Evolutionary conservation across 2,113 vertebrate genomes (phyloP).

Genomic region (Callopanchax toddi): DNA sequence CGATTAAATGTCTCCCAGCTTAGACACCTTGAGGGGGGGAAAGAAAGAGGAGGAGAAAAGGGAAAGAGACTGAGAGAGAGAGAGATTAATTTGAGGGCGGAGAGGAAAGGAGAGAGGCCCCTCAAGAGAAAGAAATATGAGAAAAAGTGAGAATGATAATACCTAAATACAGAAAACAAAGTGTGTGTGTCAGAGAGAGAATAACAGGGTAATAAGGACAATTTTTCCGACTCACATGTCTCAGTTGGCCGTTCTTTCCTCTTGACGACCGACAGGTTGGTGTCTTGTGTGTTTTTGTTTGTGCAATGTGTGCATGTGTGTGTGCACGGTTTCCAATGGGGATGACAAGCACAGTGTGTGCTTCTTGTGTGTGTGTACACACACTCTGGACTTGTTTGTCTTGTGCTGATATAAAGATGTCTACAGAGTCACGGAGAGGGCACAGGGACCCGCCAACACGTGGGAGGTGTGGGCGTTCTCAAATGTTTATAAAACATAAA

Average conservation of each 20-base stretch:
- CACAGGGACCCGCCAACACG: conserved; percentile 46
- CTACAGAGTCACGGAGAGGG: conserved; percentile 58
- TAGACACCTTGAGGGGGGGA: conserved; percentile 95
- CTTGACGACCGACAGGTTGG: conserved; percentile 55
- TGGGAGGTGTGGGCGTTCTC: conserved; percentile 57
- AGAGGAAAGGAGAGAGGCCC: conserved; percentile 21
- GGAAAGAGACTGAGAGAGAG: conserved; percentile 40
- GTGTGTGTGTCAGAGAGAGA: conserved; percentile 38
- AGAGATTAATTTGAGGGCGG: conserved; percentile 52
- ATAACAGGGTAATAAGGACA: conserved; percentile 67
- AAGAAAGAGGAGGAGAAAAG: conserved; percentile 69
- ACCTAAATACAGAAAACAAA: conserved; percentile 52
- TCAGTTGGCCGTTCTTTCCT: conserved; percentile 61
- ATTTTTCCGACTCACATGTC: conserved; percentile 70
- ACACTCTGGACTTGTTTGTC: conserved; percentile 46
- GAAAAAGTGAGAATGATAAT: conserved; percentile 63
- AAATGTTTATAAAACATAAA: conserved; percentile 69
- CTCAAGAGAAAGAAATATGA: conserved; percentile 62
- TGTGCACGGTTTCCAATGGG: no score
- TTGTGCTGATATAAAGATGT: conserved; percentile 60
- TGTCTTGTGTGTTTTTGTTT: conserved; percentile 17
- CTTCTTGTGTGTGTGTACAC: conserved; percentile 12
- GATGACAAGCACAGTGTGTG: no score
- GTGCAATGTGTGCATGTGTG: conserved; percentile 1
- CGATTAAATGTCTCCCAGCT: conserved; percentile 99